phyloP scores from a whole-genome alignment of 2,113 vertebrate species.

The Dissostichus mawsoni region DNA sequence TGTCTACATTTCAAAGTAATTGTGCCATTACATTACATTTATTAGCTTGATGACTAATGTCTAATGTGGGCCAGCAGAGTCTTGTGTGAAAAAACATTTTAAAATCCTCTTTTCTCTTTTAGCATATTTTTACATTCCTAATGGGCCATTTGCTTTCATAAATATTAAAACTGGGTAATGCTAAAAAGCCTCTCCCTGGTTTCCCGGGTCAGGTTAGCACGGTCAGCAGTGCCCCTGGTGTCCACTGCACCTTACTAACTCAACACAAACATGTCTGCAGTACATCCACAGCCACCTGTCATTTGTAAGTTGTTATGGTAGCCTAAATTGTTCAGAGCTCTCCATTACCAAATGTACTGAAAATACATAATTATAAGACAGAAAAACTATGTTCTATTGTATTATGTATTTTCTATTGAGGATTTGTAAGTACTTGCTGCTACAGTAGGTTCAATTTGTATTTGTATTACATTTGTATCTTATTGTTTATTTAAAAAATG shows the following conservation, averaged over 20 bases:
- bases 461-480: no score
- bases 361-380: background rate
- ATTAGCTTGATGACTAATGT: conserved; percentile 64
- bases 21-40: conserved; percentile 62
- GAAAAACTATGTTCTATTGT: no score
- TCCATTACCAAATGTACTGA: background rate
- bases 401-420: no score
- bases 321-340: background rate
- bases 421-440: no score
- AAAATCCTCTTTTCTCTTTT: conserved; percentile 31
- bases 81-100: conserved; percentile 33
- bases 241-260: background rate
- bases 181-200: background rate
- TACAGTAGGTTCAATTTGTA: no score
- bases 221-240: conserved; percentile 66
- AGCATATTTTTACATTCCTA: conserved; percentile 37
- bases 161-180: conserved; percentile 24
- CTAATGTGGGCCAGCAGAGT: conserved; percentile 34
- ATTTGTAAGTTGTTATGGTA: no score
- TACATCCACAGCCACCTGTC: background rate
- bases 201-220: background rate
- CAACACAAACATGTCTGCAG: background rate
- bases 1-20: conserved; percentile 59
- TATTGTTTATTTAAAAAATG: no score
- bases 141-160: conserved; percentile 48